Conservation (phyloP, 2,113 vertebrate genomes). For the Corvus hawaiiensis region DNA sequence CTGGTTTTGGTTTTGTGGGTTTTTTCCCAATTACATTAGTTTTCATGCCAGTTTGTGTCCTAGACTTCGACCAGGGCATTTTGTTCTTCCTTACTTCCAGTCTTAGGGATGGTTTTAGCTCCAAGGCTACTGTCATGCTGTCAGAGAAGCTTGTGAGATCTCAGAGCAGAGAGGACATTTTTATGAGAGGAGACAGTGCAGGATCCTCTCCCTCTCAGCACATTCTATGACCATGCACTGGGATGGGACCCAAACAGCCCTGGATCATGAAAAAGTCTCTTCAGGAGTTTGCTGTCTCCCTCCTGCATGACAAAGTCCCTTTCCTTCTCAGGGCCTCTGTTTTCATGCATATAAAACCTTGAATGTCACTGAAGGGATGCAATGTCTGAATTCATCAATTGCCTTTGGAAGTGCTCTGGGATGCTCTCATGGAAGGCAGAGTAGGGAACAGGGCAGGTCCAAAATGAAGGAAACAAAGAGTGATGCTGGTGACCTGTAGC, state of each 20-base stretch:
- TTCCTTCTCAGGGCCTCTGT: neutral
- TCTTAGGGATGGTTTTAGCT: neutral
- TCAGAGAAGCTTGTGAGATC: neutral
- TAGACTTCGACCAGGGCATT: neutral
- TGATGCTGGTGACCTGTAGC: neutral
- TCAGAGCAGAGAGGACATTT: neutral
- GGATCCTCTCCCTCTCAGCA: neutral
- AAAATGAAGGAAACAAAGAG: neutral
- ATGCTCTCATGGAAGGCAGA: neutral
- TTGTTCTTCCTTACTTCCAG: accelerated
- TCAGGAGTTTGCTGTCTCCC: neutral
- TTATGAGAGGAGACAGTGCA: neutral
- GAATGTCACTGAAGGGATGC: neutral
- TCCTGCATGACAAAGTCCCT: neutral
- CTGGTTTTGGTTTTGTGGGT: neutral
- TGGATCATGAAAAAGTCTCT: neutral
- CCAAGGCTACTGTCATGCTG: neutral
- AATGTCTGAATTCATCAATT: neutral
- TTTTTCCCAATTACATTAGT: neutral
- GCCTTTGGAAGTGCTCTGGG: neutral
- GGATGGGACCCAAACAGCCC: neutral
- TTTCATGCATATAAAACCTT: neutral
- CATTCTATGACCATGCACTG: neutral
- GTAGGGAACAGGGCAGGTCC: neutral
- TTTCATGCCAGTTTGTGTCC: neutral